Evolutionary conservation across 2,888 invertebrate species (phyloP).

Genomic region (Imbricaverruca yamaguchii): DNA sequence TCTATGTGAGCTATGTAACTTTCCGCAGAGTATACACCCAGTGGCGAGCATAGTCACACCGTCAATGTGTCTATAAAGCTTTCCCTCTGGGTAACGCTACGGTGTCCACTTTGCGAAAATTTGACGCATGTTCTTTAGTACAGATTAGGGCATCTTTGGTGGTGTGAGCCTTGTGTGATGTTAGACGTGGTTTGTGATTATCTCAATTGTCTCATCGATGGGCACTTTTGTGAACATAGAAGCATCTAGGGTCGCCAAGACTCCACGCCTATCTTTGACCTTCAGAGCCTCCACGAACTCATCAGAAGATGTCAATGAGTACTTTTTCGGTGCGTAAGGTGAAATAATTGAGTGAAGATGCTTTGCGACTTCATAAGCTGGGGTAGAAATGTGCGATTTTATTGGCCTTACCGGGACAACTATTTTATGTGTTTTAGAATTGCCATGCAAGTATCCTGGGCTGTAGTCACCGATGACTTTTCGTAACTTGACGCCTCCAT

Average conservation of each 20-base stretch:
- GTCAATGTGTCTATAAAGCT: neutral
- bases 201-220: neutral
- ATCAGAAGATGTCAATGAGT: neutral
- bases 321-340: neutral
- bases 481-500: neutral
- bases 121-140: neutral
- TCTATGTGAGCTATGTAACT: neutral
- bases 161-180: neutral
- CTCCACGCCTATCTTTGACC: neutral
- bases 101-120: neutral
- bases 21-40: neutral
- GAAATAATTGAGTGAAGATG: neutral
- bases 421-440: neutral
- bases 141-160: neutral
- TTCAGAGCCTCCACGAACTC: neutral
- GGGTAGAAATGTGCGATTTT: neutral
- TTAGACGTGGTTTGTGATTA: neutral
- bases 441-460: neutral
- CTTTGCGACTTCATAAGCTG: neutral
- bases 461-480: neutral
- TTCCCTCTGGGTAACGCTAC: neutral
- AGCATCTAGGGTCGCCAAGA: neutral
- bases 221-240: neutral
- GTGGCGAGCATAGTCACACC: neutral
- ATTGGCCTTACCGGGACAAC: neutral